Conservation (phyloP, 2,113 vertebrate species). For the Tragulus kanchil region DNA sequence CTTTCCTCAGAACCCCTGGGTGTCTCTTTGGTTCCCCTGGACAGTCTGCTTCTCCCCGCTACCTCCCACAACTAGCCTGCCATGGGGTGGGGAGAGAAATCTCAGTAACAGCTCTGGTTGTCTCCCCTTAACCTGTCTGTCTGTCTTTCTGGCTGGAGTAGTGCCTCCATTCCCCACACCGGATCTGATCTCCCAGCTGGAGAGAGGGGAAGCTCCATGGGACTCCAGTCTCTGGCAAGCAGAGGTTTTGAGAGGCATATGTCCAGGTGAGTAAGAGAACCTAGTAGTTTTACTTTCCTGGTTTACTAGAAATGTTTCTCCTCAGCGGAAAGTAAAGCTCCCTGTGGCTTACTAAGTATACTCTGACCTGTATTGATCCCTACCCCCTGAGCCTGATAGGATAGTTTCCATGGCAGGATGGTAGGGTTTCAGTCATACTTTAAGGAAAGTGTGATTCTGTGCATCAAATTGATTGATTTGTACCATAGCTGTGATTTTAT, state of each 20-base stretch:
- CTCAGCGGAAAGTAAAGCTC: background rate
- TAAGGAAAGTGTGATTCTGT: background rate
- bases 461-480: background rate
- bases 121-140: background rate
- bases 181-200: constrained; percentile 61
- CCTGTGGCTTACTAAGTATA: accelerated
- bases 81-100: background rate
- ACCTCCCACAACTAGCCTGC: accelerated
- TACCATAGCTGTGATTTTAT: background rate
- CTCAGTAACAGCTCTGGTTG: constrained; percentile 1
- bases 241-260: background rate
- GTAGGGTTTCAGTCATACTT: background rate
- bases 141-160: background rate
- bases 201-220: constrained; percentile 41
- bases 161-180: constrained; percentile 47
- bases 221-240: constrained; percentile 14
- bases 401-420: background rate
- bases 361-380: background rate
- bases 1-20: background rate
- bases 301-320: background rate
- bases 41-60: background rate
- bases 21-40: background rate
- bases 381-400: background rate
- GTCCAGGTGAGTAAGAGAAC: constrained; percentile 52
- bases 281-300: background rate